Base-by-base conservation (phyloP, 2,888 invertebrate species). In the Fragum fragum region DNA sequence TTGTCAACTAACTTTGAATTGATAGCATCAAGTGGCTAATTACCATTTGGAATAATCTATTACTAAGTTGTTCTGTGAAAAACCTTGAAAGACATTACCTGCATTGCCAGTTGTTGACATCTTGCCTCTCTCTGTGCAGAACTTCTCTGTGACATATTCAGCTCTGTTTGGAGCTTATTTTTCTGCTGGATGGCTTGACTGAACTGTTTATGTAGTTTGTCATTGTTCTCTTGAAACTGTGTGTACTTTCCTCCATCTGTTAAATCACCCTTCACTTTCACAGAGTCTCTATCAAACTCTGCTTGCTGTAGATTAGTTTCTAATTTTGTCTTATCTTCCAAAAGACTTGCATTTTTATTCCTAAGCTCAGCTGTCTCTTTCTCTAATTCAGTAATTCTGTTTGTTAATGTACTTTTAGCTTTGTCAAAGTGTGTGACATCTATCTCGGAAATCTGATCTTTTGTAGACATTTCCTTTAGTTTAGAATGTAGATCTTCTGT, bases 71-170 rank as follows among this genome's bases (percentile, higher is more conserved):
- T 36, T 36, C 5, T 36, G 32, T 36, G 32, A 36, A 36, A 36
- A 36, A 36, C 32, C 32, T 6, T 36, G 32, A 6, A 39, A 9
- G 23, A 28, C 23, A 55, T 73, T 80, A 93, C 93, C 90, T 93
- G 93, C 88, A 90, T 86, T 3, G 92, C 91, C n/a, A 92, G 82
- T 73, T 93, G 92, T 75, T 93, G 92, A 86, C 92, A 91, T 69
- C 92, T 83, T 23, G 90, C 86, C 59, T 92, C 92, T 69, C 89
- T 81, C 80, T 92, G 91, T 36, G 90, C 86, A 28, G 90, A 85
- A 21, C 88, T 86, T 73, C 91, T 89, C 28, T 84, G 80, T 7
- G 89, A 86, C 79, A 91, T 86, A 80, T 91, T 90, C 61, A 90
- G 71, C 42, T 93, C 91, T 39, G 71, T 74, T 36, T 90, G 87